These are phyloP conservation scores for Tragelaphus imberbis DNA, from an alignment of 2,113 vertebrate genomes.

Conservation along the genomic window DNA sequence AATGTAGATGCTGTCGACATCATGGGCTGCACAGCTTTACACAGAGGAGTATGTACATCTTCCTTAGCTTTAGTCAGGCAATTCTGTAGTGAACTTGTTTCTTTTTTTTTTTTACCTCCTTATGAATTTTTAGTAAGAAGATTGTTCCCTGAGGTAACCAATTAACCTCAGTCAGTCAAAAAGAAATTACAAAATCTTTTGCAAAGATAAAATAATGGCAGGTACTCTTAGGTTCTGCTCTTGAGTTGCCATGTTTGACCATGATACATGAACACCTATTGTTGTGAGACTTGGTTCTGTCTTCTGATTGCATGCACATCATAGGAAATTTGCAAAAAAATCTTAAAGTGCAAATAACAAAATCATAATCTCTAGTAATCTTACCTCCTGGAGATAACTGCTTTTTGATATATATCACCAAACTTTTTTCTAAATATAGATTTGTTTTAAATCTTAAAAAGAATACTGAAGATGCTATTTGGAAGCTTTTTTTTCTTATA, in stretches of 20 bases:
- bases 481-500: background rate
- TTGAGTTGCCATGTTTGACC: background rate
- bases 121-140: background rate
- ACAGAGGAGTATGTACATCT: constrained; percentile 88
- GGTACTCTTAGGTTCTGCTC: background rate
- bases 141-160: background rate
- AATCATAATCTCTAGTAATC: background rate
- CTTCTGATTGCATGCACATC: background rate
- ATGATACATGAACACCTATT: background rate
- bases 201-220: background rate
- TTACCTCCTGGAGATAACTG: background rate
- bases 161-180: background rate
- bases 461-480: background rate
- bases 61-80: background rate
- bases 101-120: background rate
- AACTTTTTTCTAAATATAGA: background rate
- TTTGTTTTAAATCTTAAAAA: constrained; percentile 7
- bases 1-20: constrained; percentile 87
- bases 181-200: background rate
- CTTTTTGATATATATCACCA: background rate
- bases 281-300: background rate
- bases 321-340: background rate
- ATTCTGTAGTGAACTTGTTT: background rate
- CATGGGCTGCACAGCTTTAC: constrained; percentile 93
- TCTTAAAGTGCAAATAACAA: constrained; percentile 1